Evolutionary conservation across 2,113 vertebrate species (phyloP).

Genomic region (Dasypus novemcinctus): DNA sequence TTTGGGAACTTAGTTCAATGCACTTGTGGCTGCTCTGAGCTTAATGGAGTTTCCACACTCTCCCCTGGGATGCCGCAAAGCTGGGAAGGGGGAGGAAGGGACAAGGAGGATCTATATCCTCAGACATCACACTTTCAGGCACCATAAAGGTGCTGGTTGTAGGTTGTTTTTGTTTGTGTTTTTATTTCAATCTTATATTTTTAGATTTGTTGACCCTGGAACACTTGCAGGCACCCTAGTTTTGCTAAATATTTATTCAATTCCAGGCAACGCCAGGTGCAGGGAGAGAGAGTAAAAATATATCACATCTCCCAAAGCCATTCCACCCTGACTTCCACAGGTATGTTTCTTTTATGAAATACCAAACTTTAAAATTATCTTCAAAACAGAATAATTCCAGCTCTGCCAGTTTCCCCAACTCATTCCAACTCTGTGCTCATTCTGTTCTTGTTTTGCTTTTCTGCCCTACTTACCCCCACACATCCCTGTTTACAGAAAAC

Average conservation of each 20-base stretch:
- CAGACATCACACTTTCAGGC: rapidly evolving
- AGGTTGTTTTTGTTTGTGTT: neutral
- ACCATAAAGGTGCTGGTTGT: neutral
- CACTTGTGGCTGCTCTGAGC: neutral
- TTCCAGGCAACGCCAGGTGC: neutral
- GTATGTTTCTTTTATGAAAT: conserved; percentile 11
- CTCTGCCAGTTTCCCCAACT: neutral
- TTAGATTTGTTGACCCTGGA: conserved; percentile 10
- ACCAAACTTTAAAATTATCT: neutral
- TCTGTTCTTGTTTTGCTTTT: neutral
- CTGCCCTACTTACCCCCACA: neutral
- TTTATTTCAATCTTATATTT: neutral
- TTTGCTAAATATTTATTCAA: conserved; percentile 46
- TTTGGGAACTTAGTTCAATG: neutral
- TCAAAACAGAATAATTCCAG: conserved; percentile 27
- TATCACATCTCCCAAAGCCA: neutral
- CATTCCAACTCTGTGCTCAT: neutral
- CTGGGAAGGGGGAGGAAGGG: rapidly evolving
- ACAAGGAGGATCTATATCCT: neutral
- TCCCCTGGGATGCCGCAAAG: neutral
- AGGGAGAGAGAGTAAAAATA: neutral
- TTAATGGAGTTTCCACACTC: neutral
- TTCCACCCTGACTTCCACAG: neutral
- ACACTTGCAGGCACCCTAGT: neutral
- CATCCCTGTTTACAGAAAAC: neutral